Percentiles rank a stretch among this genome's conserved stretches.
These are phyloP conservation scores for Bufo gargarizans DNA, from an alignment of 2,113 vertebrate species.

Conservation along the genomic window DNA sequence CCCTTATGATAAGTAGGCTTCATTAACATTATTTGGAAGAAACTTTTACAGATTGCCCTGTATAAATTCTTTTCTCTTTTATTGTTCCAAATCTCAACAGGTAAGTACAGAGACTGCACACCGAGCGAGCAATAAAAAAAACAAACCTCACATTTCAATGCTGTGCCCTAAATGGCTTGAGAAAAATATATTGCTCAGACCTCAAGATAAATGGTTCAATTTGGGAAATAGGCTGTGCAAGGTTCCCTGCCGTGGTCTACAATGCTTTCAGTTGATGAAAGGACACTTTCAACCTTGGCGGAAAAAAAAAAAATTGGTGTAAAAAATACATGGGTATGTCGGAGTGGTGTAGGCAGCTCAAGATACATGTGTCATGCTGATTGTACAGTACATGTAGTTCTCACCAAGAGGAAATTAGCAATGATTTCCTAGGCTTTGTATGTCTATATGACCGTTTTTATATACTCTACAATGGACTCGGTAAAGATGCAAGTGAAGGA, in stretches of 20 bases:
- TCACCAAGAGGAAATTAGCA: neutral
- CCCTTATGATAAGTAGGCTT: neutral
- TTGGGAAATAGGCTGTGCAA: constrained; percentile 46
- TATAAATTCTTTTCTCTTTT: neutral
- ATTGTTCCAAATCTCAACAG: neutral
- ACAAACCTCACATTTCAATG: neutral
- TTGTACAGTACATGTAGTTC: neutral
- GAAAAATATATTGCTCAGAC: constrained; percentile 30
- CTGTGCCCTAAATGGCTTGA: constrained; percentile 27
- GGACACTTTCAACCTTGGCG: constrained; percentile 42
- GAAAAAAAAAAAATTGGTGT: neutral
- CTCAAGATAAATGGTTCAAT: constrained; percentile 48
- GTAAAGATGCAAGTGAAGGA: neutral
- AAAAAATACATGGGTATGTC: constrained; percentile 6
- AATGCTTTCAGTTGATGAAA: constrained; percentile 48
- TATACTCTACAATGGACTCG: neutral
- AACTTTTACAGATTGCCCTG: neutral
- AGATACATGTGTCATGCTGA: constrained; percentile 8
- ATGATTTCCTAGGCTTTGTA: neutral
- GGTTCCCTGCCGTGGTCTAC: constrained; percentile 35
- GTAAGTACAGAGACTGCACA: neutral
- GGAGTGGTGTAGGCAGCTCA: neutral
- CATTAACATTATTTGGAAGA: neutral
- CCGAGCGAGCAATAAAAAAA: neutral
- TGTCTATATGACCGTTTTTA: neutral